Evolutionary conservation across 2,113 vertebrate genomes (phyloP).

Genomic region (Eretmodus cyanostictus): DNA sequence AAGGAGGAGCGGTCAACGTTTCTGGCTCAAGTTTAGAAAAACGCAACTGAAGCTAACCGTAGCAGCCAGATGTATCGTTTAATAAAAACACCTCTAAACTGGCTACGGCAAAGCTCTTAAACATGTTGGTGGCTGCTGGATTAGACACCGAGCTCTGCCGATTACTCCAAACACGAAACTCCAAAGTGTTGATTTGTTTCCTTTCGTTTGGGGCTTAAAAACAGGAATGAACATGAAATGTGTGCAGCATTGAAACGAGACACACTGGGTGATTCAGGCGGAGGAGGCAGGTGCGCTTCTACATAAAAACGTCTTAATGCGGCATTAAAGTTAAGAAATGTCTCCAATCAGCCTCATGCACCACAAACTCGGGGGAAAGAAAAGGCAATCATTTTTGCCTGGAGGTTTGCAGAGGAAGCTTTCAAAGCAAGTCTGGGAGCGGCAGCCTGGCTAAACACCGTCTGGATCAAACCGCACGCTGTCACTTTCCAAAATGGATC

Average conservation of each 20-base stretch:
- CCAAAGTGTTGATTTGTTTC: background rate
- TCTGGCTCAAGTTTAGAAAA: background rate
- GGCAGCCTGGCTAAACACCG: background rate
- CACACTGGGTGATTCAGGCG: background rate
- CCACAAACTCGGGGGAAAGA: background rate
- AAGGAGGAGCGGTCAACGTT: fast-evolving
- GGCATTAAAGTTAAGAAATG: fast-evolving
- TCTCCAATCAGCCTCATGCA: background rate
- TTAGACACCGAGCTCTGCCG: background rate
- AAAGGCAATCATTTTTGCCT: fast-evolving
- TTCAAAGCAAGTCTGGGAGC: background rate
- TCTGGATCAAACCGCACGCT: background rate
- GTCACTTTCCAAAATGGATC: constrained; percentile 10
- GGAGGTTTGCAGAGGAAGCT: background rate
- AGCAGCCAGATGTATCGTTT: background rate
- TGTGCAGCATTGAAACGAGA: background rate
- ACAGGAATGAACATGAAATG: background rate
- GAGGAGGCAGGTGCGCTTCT: background rate
- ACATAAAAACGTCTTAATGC: background rate
- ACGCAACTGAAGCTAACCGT: background rate
- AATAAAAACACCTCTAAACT: fast-evolving
- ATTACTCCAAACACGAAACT: background rate
- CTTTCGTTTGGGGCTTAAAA: background rate
- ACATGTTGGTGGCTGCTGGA: background rate
- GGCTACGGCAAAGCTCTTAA: fast-evolving